Base-by-base conservation (phyloP, 1,140 invertebrate genomes). In the Patella vulgata region DNA sequence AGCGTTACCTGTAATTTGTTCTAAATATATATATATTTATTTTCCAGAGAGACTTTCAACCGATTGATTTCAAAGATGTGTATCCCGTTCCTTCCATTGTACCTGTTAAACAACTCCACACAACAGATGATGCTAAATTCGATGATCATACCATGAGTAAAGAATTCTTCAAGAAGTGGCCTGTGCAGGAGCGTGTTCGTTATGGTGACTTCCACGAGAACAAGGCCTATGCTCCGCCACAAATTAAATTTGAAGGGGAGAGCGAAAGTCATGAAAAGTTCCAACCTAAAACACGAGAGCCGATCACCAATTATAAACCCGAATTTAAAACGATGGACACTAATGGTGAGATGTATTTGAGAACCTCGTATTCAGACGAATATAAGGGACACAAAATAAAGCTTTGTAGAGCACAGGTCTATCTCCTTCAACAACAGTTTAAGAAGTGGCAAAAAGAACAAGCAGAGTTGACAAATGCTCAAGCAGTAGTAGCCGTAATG, bases 131-230 rank as follows among this genome's bases (percentile, higher is more conserved):
- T 52, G 68, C 65, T 8, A 66, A 66, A 28, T 79, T 81, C 66
- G 79, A 81, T 28, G 74, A 66, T 8, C 67, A 55, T 25, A 81
- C 79, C 27, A 78, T 60, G 42, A 73, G 65, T 54, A 75, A 75
- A 21, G 70, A 77, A 27, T 79, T 81, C 59, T 77, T 79, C 61
- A 66, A 71, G 50, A 70, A 78, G 57, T 78, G 74, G 71, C 69
- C 66, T 5, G 33, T 71, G 3, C 51, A 65, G 12, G 63, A 65
- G 12, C 44, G 77, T 9, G 48, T 71, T 5, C 31, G 77, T 42
- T 77, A 74, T 53, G 77, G 79, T 12, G 77, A 81, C 48, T 79
- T 79, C 63, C 77, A 81, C 43, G 77, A 78, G 44, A 75, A 74
- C 65, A 54, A 58, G 19, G 73, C 71, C 0, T 79, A 78, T 55